Conservation (phyloP, 2,888 invertebrate species). For the Rhagium mordax region DNA sequence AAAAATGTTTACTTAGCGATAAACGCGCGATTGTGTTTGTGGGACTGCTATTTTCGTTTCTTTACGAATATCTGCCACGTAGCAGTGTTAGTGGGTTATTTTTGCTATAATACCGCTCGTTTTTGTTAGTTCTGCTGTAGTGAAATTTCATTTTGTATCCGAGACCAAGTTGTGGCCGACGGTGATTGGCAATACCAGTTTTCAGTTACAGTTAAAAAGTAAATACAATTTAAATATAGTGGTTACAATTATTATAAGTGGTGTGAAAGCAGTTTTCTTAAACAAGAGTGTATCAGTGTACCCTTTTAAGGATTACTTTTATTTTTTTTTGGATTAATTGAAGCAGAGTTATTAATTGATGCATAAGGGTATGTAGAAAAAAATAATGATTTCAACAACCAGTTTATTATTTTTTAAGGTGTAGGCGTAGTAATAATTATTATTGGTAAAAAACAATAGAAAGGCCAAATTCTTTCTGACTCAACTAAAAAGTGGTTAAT, state of each 20-base stretch:
- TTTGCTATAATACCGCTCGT: conserved; percentile 52
- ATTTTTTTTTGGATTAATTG: conserved; percentile 41
- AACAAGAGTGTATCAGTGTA: conserved; percentile 34
- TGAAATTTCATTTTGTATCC: conserved; percentile 38
- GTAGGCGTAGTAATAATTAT: not conserved
- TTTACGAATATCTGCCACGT: conserved; percentile 57
- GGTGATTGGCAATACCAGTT: conserved; percentile 32
- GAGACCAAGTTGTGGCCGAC: conserved; percentile 40
- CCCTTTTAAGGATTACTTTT: conserved; percentile 33
- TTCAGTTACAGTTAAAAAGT: conserved; percentile 10
- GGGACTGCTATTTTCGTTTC: conserved; percentile 59
- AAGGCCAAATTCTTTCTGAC: not conserved
- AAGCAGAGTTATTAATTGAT: conserved; percentile 30
- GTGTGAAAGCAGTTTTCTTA: conserved; percentile 25
- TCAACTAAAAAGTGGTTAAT: too few species aligned
- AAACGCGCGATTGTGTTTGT: conserved; percentile 59
- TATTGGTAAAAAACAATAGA: not conserved
- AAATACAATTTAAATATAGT: conserved; percentile 22
- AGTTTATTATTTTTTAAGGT: too few species aligned
- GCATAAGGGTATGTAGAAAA: conserved; percentile 32
- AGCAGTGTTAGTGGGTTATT: conserved; percentile 56
- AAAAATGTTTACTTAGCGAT: conserved; percentile 60
- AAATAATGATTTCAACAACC: not conserved
- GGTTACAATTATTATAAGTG: not conserved
- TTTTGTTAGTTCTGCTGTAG: conserved; percentile 48